Percentiles rank a stretch among this genome's conserved stretches.
phyloP scores from a whole-genome alignment of 2,797 vertebrate species.

The Sebastes hubbsi region DNA sequence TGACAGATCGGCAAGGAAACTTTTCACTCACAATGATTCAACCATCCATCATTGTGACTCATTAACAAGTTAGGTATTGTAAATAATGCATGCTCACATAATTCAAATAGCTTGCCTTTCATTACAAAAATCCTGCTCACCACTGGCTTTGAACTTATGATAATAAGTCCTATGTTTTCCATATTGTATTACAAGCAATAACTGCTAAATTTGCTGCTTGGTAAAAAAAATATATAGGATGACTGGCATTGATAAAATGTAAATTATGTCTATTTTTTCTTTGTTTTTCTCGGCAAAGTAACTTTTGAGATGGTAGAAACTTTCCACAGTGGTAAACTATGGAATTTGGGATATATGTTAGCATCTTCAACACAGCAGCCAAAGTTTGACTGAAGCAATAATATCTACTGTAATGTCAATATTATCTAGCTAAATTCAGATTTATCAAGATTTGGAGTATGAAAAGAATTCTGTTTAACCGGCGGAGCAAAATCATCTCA shows the following conservation, averaged over 20 bases:
- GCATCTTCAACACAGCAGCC: neutral
- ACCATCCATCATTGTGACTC: neutral
- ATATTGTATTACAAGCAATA: neutral
- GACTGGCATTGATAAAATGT: neutral
- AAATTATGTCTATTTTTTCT: neutral
- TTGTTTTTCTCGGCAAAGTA: neutral
- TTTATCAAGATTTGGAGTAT: neutral
- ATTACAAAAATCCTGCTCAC: constrained; percentile 7
- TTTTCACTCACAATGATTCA: constrained; percentile 16
- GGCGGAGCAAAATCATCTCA: neutral
- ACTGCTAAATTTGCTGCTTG: neutral
- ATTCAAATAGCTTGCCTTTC: neutral
- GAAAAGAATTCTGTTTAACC: neutral
- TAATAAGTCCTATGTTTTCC: constrained; percentile 6
- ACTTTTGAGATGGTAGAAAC: neutral
- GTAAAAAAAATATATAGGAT: neutral
- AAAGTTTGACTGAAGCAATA: neutral
- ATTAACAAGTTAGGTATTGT: constrained; percentile 7
- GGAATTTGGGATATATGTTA: neutral
- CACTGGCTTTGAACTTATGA: constrained; percentile 23
- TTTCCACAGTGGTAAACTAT: neutral
- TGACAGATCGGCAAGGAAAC: neutral
- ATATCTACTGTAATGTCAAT: neutral
- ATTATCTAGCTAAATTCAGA: neutral
- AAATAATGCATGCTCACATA: neutral